Evolutionary conservation across 2,888 invertebrate genomes (phyloP).

Genomic region (Synanthedon myopaeformis): DNA sequence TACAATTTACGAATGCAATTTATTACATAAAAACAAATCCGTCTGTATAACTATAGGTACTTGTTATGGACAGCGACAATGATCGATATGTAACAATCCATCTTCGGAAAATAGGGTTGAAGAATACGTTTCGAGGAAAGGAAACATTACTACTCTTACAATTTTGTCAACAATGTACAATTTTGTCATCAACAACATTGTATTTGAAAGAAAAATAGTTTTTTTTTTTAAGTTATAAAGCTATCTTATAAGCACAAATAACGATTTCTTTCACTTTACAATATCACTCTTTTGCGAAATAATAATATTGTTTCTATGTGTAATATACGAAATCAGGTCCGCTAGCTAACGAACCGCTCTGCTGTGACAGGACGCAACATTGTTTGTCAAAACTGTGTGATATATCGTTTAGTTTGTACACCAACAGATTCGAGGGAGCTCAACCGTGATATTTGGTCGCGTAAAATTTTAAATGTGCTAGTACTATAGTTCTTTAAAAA

Average conservation of each 20-base stretch:
- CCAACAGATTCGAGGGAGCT: conserved; percentile 34
- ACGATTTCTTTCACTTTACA: no score
- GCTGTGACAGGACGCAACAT: conserved; percentile 36
- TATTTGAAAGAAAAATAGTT: no score
- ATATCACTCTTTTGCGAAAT: no score
- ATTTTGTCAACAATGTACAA: no score
- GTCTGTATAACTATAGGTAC: neutral
- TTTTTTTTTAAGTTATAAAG: no score
- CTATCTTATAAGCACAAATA: no score
- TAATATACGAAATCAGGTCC: neutral
- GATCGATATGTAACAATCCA: conserved; percentile 3
- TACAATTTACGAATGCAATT: no score
- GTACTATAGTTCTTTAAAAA: no score
- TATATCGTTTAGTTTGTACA: conserved; percentile 32
- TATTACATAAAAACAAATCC: no score
- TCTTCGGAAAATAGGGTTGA: neutral
- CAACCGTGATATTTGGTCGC: conserved; percentile 34
- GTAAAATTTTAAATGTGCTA: conserved; percentile 31
- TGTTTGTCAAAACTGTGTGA: conserved; percentile 50
- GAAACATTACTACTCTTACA: neutral
- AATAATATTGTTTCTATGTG: neutral
- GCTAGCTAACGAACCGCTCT: conserved; percentile 24
- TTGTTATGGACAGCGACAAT: conserved; percentile 2
- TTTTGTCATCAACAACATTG: no score
- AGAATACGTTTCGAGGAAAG: neutral